Percentiles rank a stretch among this genome's conserved stretches.
Evolutionary conservation across 2,797 vertebrate genomes (phyloP).

Genomic region (Decapterus maruadsi): DNA sequence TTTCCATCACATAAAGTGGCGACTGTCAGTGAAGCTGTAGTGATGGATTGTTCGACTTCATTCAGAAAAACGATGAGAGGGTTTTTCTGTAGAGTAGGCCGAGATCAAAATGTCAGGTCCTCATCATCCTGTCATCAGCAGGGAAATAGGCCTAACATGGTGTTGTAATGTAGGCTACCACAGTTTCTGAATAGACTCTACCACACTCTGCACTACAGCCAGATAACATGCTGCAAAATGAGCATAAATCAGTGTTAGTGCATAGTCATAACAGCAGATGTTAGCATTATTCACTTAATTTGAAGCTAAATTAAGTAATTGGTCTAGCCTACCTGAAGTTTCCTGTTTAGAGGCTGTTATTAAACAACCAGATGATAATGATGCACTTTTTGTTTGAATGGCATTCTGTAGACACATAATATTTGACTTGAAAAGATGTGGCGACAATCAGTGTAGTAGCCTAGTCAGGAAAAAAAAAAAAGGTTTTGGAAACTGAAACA

Average conservation of each 20-base stretch:
- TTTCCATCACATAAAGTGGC: slow-evolving; percentile 4
- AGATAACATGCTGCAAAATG: slow-evolving; percentile 38
- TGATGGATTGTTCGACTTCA: slow-evolving; percentile 2
- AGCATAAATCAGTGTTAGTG: neutral
- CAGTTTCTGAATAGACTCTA: neutral
- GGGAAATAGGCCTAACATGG: neutral
- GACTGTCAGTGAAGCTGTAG: slow-evolving; percentile 4
- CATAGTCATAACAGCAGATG: neutral
- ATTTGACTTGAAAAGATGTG: slow-evolving; percentile 37
- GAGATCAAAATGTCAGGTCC: neutral
- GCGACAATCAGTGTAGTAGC: slow-evolving; percentile 42
- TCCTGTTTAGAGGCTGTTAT: neutral
- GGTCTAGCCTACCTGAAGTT: neutral
- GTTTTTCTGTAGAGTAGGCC: neutral
- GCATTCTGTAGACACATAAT: neutral
- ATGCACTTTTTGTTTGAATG: slow-evolving; percentile 28
- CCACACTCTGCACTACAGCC: slow-evolving; percentile 40
- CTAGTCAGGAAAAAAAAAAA: neutral
- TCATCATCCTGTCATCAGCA: neutral
- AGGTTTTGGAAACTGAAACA: neutral
- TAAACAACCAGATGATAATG: neutral
- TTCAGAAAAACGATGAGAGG: neutral
- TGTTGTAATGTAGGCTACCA: slow-evolving; percentile 2
- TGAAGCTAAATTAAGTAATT: neutral
- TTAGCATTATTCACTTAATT: neutral